Percentiles rank a stretch among this genome's conserved stretches.
Conservation (phyloP, 2,797 vertebrate species). For the Brachyalestes nurse region DNA sequence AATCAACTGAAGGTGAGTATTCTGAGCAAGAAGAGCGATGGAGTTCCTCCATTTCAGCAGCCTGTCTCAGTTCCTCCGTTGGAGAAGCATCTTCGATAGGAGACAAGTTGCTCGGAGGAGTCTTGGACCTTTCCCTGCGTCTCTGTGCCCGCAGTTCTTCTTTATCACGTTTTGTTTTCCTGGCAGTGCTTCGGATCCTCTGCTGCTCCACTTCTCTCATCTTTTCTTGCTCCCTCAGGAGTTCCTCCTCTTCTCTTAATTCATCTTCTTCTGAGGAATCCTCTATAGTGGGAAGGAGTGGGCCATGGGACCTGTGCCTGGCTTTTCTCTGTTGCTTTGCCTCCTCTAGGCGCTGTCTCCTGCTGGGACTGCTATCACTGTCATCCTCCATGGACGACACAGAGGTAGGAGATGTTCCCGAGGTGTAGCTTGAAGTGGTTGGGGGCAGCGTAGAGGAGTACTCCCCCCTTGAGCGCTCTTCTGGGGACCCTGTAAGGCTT, state of each 20-base stretch:
- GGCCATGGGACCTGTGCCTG: conserved; percentile 94
- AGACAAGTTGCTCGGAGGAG: conserved; percentile 97
- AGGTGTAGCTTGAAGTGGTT: conserved; percentile 94
- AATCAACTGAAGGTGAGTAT: conserved; percentile 95
- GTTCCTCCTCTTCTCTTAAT: conserved; percentile 96
- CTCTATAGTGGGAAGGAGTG: conserved; percentile 96
- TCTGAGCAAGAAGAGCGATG: conserved; percentile 98
- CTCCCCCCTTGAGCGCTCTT: conserved; percentile 94
- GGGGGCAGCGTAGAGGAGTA: conserved; percentile 95
- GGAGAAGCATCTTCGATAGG: conserved; percentile 98
- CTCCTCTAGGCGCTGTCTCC: conserved; percentile 92
- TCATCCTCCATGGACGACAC: conserved; percentile 98
- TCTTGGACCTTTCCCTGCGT: conserved; percentile 96
- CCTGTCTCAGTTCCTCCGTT: conserved; percentile 96
- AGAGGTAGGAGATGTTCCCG: conserved; percentile 95
- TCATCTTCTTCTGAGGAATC: conserved; percentile 99
- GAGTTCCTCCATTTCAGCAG: conserved; percentile 98
- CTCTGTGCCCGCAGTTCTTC: conserved; percentile 96
- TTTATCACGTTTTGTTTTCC: conserved; percentile 97
- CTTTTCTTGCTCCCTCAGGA: conserved; percentile 96
- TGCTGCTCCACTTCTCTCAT: conserved; percentile 99
- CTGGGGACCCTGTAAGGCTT: conserved; percentile 95
- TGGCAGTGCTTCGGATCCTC: conserved; percentile 93
- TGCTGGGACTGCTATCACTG: conserved; percentile 98
- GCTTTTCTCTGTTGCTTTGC: conserved; percentile 98